Evolutionary conservation across 2,113 vertebrate species (phyloP), one percentile per base, ranked within the genome.

Genomic region (Nothobranchius furzeri): DNA sequence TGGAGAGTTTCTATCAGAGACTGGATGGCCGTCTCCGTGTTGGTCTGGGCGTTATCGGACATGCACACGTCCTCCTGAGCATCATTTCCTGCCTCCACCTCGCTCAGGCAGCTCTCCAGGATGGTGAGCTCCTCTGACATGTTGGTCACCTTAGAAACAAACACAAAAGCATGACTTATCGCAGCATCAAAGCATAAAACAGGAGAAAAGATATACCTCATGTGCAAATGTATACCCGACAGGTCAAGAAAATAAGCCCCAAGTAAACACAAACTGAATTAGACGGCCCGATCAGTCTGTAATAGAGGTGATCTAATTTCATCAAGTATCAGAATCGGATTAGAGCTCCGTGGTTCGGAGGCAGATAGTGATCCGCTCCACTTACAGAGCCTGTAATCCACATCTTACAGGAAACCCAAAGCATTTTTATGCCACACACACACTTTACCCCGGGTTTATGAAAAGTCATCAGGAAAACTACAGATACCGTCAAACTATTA

Each of bases 81-180:
- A 48, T 95, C 94, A 1, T 88, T 91, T 3, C 90, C 91, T 0
- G 88, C 88, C 78, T 99, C 96, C 0, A 95, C 98, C 85, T 96
- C 95, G 68, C 96, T 98, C 85, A 99, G 89, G 76, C 93, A 96
- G 81, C 88, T 92, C 88, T 99, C 98, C 63, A 99, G 83, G 49
- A 94, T 79, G 43, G 94, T 94, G 54, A 99, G 95, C 59, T 98
- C 96, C 45, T 98, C 96, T 1, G 98, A 98, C 96, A 99, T 98
- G 87, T 98, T 97, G 90, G 95, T 96, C 61, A 99, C 96, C 97
- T 99, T 63, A 72, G 60, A 61, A 58, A 82, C 30, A 43, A 4
- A 43, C 61, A 1, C 62, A 8, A 43, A 53, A 40, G 15, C 45
- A 46, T 67, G 53, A 60, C 24, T 52, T 45, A 48, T 47, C 51